Base-by-base conservation (phyloP, 1,140 invertebrate genomes). In the Brachystomella parvula region DNA sequence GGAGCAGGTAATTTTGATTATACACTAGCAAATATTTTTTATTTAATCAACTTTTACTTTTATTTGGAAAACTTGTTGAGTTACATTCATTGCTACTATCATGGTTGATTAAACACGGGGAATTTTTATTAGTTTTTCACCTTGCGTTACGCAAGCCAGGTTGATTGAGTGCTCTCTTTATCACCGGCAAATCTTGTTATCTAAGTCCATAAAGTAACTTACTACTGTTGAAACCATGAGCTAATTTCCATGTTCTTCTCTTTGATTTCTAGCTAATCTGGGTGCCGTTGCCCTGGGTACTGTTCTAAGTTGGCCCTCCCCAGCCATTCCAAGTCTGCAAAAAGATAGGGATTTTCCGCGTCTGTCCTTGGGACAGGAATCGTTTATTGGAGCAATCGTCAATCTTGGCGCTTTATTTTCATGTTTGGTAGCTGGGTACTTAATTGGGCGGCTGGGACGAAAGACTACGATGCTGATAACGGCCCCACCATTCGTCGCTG, bases 241-340 rank as follows among this genome's bases (percentile, higher is more conserved):
- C n/a, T 44, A 44, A 9, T 44, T 12, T 12, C 9, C 9, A 44
- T 44, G 39, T 44, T 9, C 9, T n/a, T 44, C n/a, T 44, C 29
- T 61, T 57, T n/a, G n/a, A n/a, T 63, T 32, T 78, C 58, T 79
- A 71, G 89, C 85, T 31, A 87, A 86, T 1, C 76, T 89, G 29
- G 83, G 87, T 21, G 84, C 88, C 0, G 81, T 89, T 24, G 81
- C 81, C 30, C 78, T 82, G 49, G 86, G 86, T n/a, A 83, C 85
- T 32, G 79, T 85, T 21, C 76, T 92, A 2, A 88, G 83, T 24
- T 93, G 89, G 87, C 85, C 88, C 2, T 87, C 89, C 0, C 85
- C 88, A 6, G 87, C 87, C 2, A 79, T 84, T 47, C 83, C 85
- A 0, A 82, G 85, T 69, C 79, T 89, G 17, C 77, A 78, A 1